A percentile compares a stretch with the other conserved stretches of the same genome.
These are phyloP conservation scores for Acrocephalus kingi DNA, from an alignment of 2,113 vertebrate genomes.

Conservation along the genomic window DNA sequence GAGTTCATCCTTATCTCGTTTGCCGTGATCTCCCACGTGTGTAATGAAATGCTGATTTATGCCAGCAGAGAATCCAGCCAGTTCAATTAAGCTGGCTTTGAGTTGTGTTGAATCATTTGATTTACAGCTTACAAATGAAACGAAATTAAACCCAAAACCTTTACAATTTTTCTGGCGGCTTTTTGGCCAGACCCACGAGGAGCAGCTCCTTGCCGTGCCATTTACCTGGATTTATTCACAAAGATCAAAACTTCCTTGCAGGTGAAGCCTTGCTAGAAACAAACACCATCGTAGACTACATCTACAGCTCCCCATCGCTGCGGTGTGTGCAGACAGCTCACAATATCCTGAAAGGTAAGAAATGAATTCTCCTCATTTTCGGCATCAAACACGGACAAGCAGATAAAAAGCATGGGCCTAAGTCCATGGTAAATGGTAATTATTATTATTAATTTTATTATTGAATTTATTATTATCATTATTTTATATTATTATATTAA, in stretches of 20 bases:
- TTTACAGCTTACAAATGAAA: not conserved
- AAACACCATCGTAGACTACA: constrained; percentile 84
- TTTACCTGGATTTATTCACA: not conserved
- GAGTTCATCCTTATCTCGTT: constrained; percentile 3
- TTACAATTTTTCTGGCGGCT: not conserved
- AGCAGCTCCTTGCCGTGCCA: not conserved
- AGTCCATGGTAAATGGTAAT: no score
- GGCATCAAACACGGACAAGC: not conserved
- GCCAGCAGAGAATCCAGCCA: not conserved
- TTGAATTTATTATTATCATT: not conserved
- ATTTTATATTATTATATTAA: no score
- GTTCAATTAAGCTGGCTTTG: not conserved
- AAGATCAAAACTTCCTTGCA: constrained; percentile 47
- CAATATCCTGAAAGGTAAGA: constrained; percentile 91
- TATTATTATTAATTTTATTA: not conserved
- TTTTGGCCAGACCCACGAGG: not conserved
- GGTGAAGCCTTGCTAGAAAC: constrained; percentile 94
- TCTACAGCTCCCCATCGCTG: constrained; percentile 95
- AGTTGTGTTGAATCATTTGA: not conserved
- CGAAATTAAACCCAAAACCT: not conserved
- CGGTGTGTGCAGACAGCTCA: constrained; percentile 97
- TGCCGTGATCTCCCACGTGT: constrained; percentile 19
- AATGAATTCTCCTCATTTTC: not conserved
- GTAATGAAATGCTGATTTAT: constrained; percentile 47
- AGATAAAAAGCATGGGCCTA: not conserved